Evolutionary conservation across 2,797 vertebrate genomes (phyloP).

Genomic region (Acropternis orthonyx): DNA sequence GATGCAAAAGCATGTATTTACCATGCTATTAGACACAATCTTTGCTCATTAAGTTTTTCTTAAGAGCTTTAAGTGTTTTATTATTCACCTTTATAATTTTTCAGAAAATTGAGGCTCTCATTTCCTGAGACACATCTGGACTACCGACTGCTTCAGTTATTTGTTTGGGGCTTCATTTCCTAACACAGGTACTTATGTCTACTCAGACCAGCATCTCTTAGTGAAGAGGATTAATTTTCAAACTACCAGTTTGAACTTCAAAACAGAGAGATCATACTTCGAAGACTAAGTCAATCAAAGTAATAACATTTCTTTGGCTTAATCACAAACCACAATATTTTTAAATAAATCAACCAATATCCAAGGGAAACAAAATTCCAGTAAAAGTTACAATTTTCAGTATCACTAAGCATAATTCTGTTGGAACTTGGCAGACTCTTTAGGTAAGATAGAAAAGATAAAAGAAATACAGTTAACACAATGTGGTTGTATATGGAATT

Average conservation of each 20-base stretch:
- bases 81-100: neutral
- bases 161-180: neutral
- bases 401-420: neutral
- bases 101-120: neutral
- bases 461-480: neutral
- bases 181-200: neutral
- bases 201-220: neutral
- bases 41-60: neutral
- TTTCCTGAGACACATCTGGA: neutral
- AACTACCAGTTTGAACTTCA: neutral
- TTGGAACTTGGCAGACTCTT: neutral
- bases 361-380: neutral
- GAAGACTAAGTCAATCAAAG: neutral
- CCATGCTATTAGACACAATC: neutral
- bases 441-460: neutral
- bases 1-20: neutral
- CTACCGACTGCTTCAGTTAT: neutral
- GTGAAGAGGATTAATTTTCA: neutral
- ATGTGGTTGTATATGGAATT: neutral
- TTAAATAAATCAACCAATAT: neutral
- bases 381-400: neutral
- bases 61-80: neutral
- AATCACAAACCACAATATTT: neutral
- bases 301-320: neutral
- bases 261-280: neutral